phyloP scores from a whole-genome alignment of 2,797 vertebrate species.

The Sciurus vulgaris region DNA sequence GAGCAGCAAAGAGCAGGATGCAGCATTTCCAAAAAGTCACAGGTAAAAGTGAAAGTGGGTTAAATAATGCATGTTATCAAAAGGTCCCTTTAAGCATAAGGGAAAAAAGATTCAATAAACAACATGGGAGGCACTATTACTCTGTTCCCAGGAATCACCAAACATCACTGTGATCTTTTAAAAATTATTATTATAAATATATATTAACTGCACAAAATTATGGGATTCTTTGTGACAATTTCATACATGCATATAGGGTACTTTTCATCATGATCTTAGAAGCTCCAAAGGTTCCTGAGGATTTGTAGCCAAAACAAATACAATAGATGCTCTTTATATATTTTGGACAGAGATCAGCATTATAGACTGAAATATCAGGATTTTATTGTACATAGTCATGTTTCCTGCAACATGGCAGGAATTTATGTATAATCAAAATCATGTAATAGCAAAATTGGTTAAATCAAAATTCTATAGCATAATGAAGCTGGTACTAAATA shows the following conservation, averaged over 20 bases:
- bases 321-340: neutral
- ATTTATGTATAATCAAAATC: neutral
- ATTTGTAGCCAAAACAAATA: slow-evolving; percentile 43
- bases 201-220: neutral
- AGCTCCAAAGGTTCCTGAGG: neutral
- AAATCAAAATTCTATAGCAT: slow-evolving; percentile 8
- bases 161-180: neutral
- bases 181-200: neutral
- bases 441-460: neutral
- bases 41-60: neutral
- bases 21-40: neutral
- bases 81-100: neutral
- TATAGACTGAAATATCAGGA: neutral
- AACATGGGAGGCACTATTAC: neutral
- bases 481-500: neutral
- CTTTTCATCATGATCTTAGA: neutral
- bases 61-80: neutral
- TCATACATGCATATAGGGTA: neutral
- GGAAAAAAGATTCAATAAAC: neutral
- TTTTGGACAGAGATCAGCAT: neutral
- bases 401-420: neutral
- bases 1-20: neutral
- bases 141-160: neutral
- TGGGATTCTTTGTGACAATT: neutral
- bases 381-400: neutral